Percentiles rank a stretch among this genome's conserved stretches.
These are phyloP conservation scores for Byasa hedistus DNA, from an alignment of 2,888 invertebrate species.

Conservation along the genomic window DNA sequence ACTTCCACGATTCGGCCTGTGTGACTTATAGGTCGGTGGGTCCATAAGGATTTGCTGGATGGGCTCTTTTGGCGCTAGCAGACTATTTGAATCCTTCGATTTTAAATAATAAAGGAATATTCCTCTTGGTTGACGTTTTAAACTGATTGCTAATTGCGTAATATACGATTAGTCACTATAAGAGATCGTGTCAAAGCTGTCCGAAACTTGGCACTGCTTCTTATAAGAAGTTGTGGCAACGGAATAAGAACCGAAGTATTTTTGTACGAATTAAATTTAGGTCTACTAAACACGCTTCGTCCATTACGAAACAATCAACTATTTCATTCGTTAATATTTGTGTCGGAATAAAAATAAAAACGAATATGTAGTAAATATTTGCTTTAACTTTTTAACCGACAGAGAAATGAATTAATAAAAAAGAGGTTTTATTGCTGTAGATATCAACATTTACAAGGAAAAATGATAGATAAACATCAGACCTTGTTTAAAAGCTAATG, in stretches of 20 bases:
- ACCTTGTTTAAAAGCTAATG: not conserved
- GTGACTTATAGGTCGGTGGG: too few relatives aligned
- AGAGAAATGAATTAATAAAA: not conserved
- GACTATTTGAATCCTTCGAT: too few relatives aligned
- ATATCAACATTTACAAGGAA: not conserved
- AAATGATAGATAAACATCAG: not conserved
- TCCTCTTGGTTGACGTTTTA: not conserved
- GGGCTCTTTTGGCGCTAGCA: too few relatives aligned
- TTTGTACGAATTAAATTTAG: constrained; percentile 2
- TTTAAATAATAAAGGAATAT: too few relatives aligned
- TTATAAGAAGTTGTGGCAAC: not conserved
- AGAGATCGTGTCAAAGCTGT: constrained; percentile 6
- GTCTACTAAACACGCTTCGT: not conserved
- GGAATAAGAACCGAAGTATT: not conserved
- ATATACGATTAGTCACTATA: constrained; percentile 13
- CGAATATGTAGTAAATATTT: too few relatives aligned
- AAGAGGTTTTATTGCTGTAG: not conserved
- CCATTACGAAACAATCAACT: not conserved
- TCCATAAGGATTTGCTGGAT: too few relatives aligned
- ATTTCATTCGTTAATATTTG: too few relatives aligned
- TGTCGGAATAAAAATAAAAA: too few relatives aligned
- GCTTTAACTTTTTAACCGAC: too few relatives aligned
- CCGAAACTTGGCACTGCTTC: constrained; percentile 16
- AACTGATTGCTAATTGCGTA: constrained; percentile 3
- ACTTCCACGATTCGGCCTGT: too few relatives aligned